Conservation (phyloP, 2,113 vertebrate species). For the Pedetes capensis region DNA sequence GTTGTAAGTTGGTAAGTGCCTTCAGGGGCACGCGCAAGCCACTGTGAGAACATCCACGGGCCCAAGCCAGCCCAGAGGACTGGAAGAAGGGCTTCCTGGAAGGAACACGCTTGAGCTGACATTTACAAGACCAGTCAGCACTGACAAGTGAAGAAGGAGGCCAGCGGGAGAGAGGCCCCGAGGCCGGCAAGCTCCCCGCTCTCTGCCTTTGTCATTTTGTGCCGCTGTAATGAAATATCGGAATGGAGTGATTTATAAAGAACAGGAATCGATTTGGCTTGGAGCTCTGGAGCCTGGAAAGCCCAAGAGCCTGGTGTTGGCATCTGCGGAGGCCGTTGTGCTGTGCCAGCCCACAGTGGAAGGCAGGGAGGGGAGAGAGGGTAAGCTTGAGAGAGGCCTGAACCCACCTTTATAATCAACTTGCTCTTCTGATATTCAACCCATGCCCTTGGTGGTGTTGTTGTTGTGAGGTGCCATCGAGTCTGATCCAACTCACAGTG, state of each 20-base stretch:
- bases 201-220: not conserved
- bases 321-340: no score
- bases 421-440: not conserved
- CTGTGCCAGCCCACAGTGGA: not conserved
- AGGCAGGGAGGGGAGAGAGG: not conserved
- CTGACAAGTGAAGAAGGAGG: not conserved
- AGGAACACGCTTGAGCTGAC: not conserved
- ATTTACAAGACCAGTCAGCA: not conserved
- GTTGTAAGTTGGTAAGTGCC: not conserved
- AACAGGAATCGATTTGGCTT: not conserved
- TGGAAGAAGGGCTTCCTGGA: not conserved
- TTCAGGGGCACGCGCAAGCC: not conserved
- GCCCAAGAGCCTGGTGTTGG: not conserved
- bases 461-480: no score
- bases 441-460: no score
- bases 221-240: not conserved
- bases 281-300: not conserved
- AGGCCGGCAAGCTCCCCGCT: not conserved
- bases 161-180: not conserved
- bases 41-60: not conserved
- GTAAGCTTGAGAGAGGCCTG: not conserved
- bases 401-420: not conserved
- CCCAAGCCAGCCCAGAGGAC: not conserved
- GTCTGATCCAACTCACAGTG: no score
- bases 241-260: not conserved